phyloP scores from a whole-genome alignment of 2,797 vertebrate species.

The Phoxinus dragarum region DNA sequence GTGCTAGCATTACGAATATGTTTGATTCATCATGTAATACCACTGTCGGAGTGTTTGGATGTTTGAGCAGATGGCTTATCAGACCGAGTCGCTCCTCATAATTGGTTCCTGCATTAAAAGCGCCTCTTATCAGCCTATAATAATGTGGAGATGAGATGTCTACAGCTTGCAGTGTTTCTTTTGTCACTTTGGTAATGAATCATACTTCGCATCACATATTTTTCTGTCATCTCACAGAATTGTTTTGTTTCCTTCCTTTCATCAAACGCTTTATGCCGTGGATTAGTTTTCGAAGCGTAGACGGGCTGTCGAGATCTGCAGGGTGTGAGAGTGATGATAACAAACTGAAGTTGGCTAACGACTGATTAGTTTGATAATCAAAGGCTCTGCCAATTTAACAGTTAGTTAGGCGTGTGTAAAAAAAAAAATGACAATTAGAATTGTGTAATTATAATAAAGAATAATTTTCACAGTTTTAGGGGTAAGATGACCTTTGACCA shows the following conservation, averaged over 20 bases:
- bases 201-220: slow-evolving; percentile 27
- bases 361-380: slow-evolving; percentile 27
- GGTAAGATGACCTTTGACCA: background rate
- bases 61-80: slow-evolving; percentile 34
- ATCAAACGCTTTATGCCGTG: slow-evolving; percentile 24
- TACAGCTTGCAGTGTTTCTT: slow-evolving; percentile 25
- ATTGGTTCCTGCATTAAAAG: slow-evolving; percentile 48
- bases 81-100: slow-evolving; percentile 35
- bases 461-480: background rate
- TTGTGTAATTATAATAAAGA: background rate
- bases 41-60: slow-evolving; percentile 26
- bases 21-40: slow-evolving; percentile 33
- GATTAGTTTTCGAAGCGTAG: slow-evolving; percentile 28
- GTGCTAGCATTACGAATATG: slow-evolving; percentile 5
- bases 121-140: slow-evolving; percentile 45
- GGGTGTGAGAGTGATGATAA: background rate
- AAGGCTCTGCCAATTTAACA: background rate
- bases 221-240: slow-evolving; percentile 38
- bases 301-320: background rate
- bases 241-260: slow-evolving; percentile 38
- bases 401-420: background rate
- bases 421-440: background rate
- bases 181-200: slow-evolving; percentile 55
- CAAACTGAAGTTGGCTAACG: background rate
- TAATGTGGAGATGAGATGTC: slow-evolving; percentile 57